Conservation (phyloP, 2,797 vertebrate species). For the Meda fulgida region DNA sequence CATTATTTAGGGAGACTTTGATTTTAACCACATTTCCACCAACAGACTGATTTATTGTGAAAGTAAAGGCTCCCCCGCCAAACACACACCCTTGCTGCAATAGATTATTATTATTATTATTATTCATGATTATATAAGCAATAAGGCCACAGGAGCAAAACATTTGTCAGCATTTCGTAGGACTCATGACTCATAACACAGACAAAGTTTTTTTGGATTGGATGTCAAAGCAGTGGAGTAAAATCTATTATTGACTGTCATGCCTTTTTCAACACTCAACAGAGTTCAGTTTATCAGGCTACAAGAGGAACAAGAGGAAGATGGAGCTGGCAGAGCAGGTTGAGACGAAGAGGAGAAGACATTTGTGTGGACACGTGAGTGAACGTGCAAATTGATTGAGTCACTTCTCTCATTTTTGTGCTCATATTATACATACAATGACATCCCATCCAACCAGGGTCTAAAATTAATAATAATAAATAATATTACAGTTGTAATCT, state of each 20-base stretch:
- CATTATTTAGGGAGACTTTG: conserved; percentile 54
- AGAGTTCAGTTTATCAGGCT: conserved; percentile 98
- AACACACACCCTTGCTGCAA: conserved; percentile 20
- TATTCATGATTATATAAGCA: conserved; percentile 34
- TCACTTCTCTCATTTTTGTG: background rate
- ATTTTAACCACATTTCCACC: conserved; percentile 57
- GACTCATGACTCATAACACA: background rate
- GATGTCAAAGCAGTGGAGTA: conserved; percentile 13
- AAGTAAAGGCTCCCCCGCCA: conserved; percentile 23
- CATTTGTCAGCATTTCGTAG: conserved; percentile 9
- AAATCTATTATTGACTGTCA: conserved; percentile 15
- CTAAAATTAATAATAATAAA: background rate
- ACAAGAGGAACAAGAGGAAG: conserved; percentile 98
- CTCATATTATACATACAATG: background rate
- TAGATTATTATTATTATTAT: conserved; percentile 29
- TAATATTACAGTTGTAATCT: too few species aligned
- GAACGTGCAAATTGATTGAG: background rate
- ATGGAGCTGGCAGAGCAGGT: conserved; percentile 96
- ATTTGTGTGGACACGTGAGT: conserved; percentile 76
- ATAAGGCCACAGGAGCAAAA: conserved; percentile 28
- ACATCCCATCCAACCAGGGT: background rate
- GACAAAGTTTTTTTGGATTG: background rate
- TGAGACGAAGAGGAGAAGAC: conserved; percentile 94
- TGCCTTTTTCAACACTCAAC: conserved; percentile 52
- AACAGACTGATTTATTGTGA: conserved; percentile 54